Base-by-base conservation (phyloP, 2,113 vertebrate species). In the Balaenoptera acutorostrata region DNA sequence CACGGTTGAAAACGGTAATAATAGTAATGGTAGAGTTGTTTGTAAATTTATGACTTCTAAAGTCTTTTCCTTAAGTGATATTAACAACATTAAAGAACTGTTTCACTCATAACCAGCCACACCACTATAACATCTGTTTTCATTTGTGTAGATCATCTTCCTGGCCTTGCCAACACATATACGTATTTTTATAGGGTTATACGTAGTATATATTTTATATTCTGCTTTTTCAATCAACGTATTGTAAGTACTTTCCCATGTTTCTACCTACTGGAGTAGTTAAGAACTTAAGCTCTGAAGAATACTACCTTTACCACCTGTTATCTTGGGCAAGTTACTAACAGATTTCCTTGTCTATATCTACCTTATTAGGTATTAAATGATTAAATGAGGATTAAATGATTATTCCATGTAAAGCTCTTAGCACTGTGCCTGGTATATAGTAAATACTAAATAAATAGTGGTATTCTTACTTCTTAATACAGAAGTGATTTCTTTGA, bases 381-480 rank as follows among this genome's bases (percentile, higher is more conserved):
- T 89, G 57, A 83, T 77, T 80, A 49, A 90, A 93, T 87, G 81
- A 94, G 95, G 83, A 92, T 83, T 97, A 91, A 95, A 92, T 93
- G 64, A 61, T 95, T 74, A 96, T 95, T 94, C 39, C 88, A 41
- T 96, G 94, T 96, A 71, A 96, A 96, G 90, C 93, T 96, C 93
- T 84, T 90, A 93, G 87, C 84, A 78, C 83, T 95, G 80, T 96
- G 88, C 80, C 94, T 97, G 84, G 31, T 97, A 77, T 84, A 57
- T 49, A 93, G 96, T 96, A 92, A 96, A 92, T 88, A 84, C 29
- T 80, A 84, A 97, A 95, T 97, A 93, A 88, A 92, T 96, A 95
- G 96, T 95, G 88, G 90, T 78, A 61, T 96, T 96, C 52, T 82
- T 90, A 66, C 87, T 84, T 71, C 71, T 92, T 80, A 81, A 66